These are phyloP conservation scores for Psammodynastes pulverulentus DNA, from an alignment of 2,113 vertebrate species.

Conservation along the genomic window DNA sequence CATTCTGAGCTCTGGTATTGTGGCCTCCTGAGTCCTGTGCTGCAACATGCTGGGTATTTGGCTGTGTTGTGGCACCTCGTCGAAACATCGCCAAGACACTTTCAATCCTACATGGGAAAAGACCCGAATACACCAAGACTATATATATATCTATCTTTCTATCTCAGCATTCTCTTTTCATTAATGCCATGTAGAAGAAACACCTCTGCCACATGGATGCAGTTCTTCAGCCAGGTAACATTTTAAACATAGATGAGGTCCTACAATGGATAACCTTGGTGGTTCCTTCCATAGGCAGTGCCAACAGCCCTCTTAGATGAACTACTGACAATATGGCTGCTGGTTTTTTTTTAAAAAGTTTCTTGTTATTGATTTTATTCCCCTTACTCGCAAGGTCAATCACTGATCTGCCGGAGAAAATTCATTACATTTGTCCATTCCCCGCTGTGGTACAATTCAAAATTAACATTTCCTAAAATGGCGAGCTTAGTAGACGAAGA, in stretches of 20 bases:
- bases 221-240: constrained; percentile 1
- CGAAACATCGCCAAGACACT: too few species aligned
- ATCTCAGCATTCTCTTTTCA: background rate
- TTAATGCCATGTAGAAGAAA: background rate
- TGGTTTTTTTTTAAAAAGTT: background rate
- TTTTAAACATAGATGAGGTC: background rate
- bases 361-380: background rate
- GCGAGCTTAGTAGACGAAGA: constrained; percentile 35
- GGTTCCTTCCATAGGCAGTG: background rate
- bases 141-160: too few species aligned
- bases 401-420: background rate
- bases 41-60: too few species aligned
- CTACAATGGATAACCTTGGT: constrained; percentile 9
- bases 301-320: background rate
- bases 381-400: background rate
- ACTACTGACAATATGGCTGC: background rate
- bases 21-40: too few species aligned
- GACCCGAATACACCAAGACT: too few species aligned
- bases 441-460: background rate
- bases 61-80: too few species aligned
- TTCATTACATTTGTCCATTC: constrained; percentile 16
- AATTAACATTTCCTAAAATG: constrained; percentile 6
- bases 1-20: too few species aligned
- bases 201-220: background rate
- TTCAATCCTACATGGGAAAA: too few species aligned